Evolutionary conservation across 2,797 vertebrate genomes (phyloP).

Genomic region (Leptatherina wallacei): DNA sequence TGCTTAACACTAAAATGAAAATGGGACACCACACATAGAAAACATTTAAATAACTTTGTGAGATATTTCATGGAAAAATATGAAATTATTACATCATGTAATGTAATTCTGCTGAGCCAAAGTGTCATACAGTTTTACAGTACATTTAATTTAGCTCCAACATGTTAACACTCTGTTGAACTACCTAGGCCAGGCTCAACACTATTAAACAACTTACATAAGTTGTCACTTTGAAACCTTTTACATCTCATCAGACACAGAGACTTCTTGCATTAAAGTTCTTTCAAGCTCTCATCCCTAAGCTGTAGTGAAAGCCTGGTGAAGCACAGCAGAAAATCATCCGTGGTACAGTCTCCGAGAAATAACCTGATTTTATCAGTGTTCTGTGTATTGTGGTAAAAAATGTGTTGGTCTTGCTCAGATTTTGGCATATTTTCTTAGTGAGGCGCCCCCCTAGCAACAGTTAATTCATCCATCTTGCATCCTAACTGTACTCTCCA

Average conservation of each 20-base stretch:
- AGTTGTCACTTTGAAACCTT: conserved; percentile 21
- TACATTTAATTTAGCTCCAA: not conserved
- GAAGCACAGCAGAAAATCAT: conserved; percentile 47
- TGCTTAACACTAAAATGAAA: not conserved
- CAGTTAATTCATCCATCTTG: too few relatives aligned
- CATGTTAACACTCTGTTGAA: not conserved
- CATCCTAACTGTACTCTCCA: not conserved
- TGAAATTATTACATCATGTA: not conserved
- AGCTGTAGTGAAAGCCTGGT: conserved; percentile 28
- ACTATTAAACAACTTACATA: conserved; percentile 20
- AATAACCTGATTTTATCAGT: conserved; percentile 51
- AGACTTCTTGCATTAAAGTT: conserved; percentile 30
- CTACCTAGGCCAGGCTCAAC: conserved; percentile 1
- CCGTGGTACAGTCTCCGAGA: conserved; percentile 36
- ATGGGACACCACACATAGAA: not conserved
- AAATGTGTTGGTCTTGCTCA: conserved; percentile 22
- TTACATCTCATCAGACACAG: conserved; percentile 14
- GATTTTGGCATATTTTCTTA: too few relatives aligned
- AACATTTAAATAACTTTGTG: not conserved
- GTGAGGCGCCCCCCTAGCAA: too few relatives aligned
- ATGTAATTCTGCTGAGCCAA: not conserved
- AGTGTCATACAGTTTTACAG: not conserved
- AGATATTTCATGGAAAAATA: not conserved
- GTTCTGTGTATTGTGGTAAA: conserved; percentile 23
- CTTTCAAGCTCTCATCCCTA: conserved; percentile 40